phyloP scores from a whole-genome alignment of 2,113 vertebrate species.

The Excalfactoria chinensis region DNA sequence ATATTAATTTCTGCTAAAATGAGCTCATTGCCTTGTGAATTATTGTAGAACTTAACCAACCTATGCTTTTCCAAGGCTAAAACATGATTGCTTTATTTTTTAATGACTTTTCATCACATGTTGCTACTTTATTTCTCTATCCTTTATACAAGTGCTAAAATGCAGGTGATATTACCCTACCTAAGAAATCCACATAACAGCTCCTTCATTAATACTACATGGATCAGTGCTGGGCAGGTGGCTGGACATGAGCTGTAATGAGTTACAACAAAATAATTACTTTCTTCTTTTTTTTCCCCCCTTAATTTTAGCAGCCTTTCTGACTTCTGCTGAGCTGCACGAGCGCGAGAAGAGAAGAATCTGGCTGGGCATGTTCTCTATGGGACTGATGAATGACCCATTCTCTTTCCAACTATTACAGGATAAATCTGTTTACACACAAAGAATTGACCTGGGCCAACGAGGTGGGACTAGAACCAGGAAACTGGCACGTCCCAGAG shows the following conservation, averaged over 20 bases:
- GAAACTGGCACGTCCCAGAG: conserved; percentile 74
- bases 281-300: too few species aligned
- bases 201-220: neutral
- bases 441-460: conserved; percentile 76
- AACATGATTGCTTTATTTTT: neutral
- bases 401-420: conserved; percentile 68
- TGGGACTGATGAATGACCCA: conserved; percentile 65
- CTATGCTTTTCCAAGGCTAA: neutral
- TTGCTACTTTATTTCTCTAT: neutral
- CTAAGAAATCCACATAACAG: neutral
- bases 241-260: fast-evolving
- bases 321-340: neutral
- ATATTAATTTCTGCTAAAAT: neutral
- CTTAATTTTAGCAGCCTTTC: neutral
- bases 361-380: conserved; percentile 29
- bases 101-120: neutral
- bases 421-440: conserved; percentile 77
- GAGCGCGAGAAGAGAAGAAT: conserved; percentile 20
- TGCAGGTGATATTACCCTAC: neutral
- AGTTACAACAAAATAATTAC: neutral
- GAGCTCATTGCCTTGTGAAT: neutral
- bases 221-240: neutral
- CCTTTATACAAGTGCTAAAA: neutral
- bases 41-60: neutral
- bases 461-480: conserved; percentile 73